Base-by-base conservation (phyloP, 1,140 invertebrate species). In the Diploscapter pachys region DNA sequence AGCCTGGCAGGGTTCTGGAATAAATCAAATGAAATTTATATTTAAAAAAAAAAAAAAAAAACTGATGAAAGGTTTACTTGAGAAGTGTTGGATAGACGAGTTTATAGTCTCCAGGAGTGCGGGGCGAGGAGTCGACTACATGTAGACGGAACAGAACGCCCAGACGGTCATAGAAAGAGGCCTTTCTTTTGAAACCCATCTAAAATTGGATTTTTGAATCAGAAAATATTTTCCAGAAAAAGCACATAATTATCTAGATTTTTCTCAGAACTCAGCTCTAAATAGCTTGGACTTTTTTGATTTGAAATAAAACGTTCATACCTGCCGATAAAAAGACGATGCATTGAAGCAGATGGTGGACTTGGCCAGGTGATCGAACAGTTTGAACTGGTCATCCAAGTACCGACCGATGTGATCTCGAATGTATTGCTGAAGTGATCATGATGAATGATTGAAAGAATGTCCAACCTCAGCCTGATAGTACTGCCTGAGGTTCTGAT, bases 381-480 rank as follows among this genome's bases (percentile, higher is more conserved):
- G 63, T 13, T 74, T 71, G 71, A 83, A 86, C 48, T 71, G 77
- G 53, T 85, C 83, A 63, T 82, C 82, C 6, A 85, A 72, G 70
- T 86, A 85, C 63, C 82, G 81, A 8, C 84, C 82, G n/a, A 84
- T 78, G 55, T 81, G 72, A 48, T 85, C 83, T 5, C 84, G 75
- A n/a, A 31, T 31, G 31, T 31, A 31, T 31, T 31, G 31, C 31
- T 31, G 31, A 31, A 31, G 31, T 31, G 31, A 31, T 31, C 31
- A 31, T 31, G 31, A 31, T 31, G 31, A 31, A 31, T 31, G 31
- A 31, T 31, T 31, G 31, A 31, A 31, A 31, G 31, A 31, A 31
- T 31, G 31, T 31, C 31, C 31, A 31, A 31, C 31, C 31, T 31
- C 31, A 31, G 31, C 31, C 31, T 31, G 31, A 31, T 31, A 31